A percentile compares a stretch with the other conserved stretches of the same genome.
Conservation (phyloP, 1,140 invertebrate species). For the Drosophila mauritiana region DNA sequence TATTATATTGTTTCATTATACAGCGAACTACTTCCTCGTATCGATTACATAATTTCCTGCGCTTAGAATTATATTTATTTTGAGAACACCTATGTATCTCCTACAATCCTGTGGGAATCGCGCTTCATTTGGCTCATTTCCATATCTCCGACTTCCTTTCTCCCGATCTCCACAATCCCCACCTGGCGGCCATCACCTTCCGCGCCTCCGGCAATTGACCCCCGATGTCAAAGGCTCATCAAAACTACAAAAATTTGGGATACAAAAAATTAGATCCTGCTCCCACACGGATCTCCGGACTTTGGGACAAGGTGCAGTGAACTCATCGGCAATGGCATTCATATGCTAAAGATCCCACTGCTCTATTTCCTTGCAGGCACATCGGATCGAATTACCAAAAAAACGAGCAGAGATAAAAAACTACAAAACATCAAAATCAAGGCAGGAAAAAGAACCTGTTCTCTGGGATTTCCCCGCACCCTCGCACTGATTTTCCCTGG, state of each 20-base stretch:
- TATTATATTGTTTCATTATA: background rate
- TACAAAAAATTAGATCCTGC: conserved; percentile 24
- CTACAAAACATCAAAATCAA: conserved; percentile 17
- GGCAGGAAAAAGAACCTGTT: conserved; percentile 79
- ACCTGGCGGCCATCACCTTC: conserved; percentile 39
- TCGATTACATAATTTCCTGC: conserved; percentile 12
- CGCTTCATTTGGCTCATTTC: conserved; percentile 27
- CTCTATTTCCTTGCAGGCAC: conserved; percentile 64
- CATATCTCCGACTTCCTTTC: conserved; percentile 41
- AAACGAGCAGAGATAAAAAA: conserved; percentile 8
- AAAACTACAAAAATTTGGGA: conserved; percentile 22
- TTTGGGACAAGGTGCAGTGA: conserved; percentile 46
- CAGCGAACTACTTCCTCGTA: background rate
- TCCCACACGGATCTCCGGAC: conserved; percentile 28
- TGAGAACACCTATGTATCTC: background rate
- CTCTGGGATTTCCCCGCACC: conserved; percentile 26
- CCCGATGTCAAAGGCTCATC: conserved; percentile 42
- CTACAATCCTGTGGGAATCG: conserved; percentile 37
- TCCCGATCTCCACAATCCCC: conserved; percentile 8
- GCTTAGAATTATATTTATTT: background rate
- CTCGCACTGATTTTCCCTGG: conserved; percentile 2
- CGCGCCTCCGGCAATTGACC: conserved; percentile 39
- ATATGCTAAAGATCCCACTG: conserved; percentile 64
- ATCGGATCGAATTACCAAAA: conserved; percentile 72
- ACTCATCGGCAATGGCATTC: conserved; percentile 54